Evolutionary conservation across 2,797 vertebrate genomes (phyloP).

Genomic region (Sebastes aleutianus): DNA sequence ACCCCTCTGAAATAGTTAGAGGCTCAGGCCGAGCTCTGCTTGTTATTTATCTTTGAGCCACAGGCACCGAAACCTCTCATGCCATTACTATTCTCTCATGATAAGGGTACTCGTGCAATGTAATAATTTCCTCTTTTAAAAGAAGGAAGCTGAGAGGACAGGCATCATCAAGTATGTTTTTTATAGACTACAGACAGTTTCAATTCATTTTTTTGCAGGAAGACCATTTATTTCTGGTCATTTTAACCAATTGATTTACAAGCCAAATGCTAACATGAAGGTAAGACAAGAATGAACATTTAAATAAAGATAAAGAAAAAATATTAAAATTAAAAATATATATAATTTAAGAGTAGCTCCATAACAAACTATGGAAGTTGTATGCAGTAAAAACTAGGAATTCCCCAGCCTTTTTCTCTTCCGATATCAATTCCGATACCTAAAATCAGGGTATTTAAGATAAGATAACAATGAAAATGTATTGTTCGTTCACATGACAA

Average conservation of each 20-base stretch:
- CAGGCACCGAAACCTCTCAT: slow-evolving; percentile 1
- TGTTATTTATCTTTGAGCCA: background rate
- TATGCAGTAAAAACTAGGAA: background rate
- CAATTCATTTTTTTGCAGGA: background rate
- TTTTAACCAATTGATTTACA: background rate
- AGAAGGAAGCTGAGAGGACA: background rate
- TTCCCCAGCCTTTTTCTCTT: background rate
- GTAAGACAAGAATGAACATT: background rate
- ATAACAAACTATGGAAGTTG: background rate
- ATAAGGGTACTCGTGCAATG: too few relatives aligned
- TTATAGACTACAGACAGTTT: background rate
- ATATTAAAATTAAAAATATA: too few relatives aligned
- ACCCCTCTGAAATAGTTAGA: background rate
- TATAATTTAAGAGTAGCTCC: background rate
- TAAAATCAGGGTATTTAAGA: background rate
- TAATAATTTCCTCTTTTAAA: background rate
- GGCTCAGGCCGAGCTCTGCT: background rate
- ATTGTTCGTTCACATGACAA: background rate
- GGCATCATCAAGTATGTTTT: background rate
- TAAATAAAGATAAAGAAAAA: background rate
- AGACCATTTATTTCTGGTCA: background rate
- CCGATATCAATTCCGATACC: fast-evolving
- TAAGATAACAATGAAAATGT: background rate
- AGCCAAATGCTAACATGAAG: background rate
- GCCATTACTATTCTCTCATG: background rate